Conservation (phyloP, 2,888 invertebrate genomes). For the Andrena camellia region DNA sequence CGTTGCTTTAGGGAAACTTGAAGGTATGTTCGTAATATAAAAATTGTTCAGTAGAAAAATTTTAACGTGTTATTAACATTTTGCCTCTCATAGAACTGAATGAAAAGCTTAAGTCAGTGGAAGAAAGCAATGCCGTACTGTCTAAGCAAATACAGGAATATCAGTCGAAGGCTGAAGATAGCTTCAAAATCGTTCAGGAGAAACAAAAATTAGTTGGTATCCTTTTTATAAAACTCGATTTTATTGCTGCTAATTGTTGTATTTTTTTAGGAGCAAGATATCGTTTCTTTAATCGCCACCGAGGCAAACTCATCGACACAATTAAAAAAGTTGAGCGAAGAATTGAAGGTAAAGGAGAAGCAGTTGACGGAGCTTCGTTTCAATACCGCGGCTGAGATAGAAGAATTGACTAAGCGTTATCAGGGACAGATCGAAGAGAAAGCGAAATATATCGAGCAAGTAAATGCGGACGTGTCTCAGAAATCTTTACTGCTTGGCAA, state of each 20-base stretch:
- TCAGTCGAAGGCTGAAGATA: slow-evolving; percentile 86
- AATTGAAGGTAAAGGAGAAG: slow-evolving; percentile 87
- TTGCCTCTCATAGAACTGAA: slow-evolving; percentile 85
- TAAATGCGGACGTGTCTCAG: slow-evolving; percentile 72
- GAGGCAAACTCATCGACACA: slow-evolving; percentile 88
- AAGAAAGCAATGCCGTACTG: slow-evolving; percentile 87
- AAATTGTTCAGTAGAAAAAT: neutral
- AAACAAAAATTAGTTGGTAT: slow-evolving; percentile 81
- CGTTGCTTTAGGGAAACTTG: slow-evolving; percentile 80
- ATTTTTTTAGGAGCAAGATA: slow-evolving; percentile 78
- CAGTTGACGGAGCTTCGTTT: slow-evolving; percentile 84
- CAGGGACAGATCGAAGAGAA: slow-evolving; percentile 79
- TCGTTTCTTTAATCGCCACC: slow-evolving; percentile 87
- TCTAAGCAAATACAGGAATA: slow-evolving; percentile 84
- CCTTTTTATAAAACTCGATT: neutral
- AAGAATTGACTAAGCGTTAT: slow-evolving; percentile 78
- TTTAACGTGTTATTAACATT: neutral
- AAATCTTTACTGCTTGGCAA: slow-evolving; percentile 75
- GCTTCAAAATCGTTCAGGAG: slow-evolving; percentile 73
- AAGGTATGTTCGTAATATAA: slow-evolving; percentile 64
- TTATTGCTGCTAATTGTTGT: slow-evolving; percentile 4
- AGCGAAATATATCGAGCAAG: slow-evolving; percentile 76
- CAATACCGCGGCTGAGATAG: slow-evolving; percentile 76
- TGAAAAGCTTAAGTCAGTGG: slow-evolving; percentile 86
- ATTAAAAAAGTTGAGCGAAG: slow-evolving; percentile 86